Percentiles rank a stretch among this genome's conserved stretches.
These are phyloP conservation scores for Stratiomys singularior DNA, from an alignment of 2,888 invertebrate species.

Conservation along the genomic window DNA sequence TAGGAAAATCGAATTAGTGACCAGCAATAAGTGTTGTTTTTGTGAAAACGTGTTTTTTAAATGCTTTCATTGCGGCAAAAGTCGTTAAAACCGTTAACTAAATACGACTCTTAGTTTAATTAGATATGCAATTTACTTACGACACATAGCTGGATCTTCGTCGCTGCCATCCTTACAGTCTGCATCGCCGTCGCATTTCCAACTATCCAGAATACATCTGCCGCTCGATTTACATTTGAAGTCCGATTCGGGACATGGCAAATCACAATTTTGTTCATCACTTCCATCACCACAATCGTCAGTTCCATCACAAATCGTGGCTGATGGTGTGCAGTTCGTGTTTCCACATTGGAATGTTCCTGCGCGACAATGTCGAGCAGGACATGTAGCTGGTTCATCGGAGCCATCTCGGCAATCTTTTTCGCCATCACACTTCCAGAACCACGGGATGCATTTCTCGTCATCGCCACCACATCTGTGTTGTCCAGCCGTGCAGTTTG, in stretches of 20 bases:
- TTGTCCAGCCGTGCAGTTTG: constrained; percentile 87
- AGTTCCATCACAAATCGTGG: constrained; percentile 91
- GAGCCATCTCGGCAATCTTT: constrained; percentile 92
- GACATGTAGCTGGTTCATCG: constrained; percentile 88
- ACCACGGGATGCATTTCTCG: constrained; percentile 80
- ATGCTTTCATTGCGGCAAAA: no score
- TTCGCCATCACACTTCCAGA: constrained; percentile 90
- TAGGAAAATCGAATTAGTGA: constrained; percentile 13
- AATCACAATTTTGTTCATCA: constrained; percentile 86
- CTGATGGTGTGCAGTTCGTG: constrained; percentile 90
- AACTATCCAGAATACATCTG: constrained; percentile 86
- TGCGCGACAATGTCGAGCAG: constrained; percentile 83
- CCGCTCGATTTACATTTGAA: constrained; percentile 91
- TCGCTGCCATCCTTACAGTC: constrained; percentile 95
- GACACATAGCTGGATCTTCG: constrained; percentile 88
- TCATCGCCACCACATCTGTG: constrained; percentile 71
- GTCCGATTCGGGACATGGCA: constrained; percentile 87
- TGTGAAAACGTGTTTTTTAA: no score
- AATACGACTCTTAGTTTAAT: background rate
- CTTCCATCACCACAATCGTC: constrained; percentile 93
- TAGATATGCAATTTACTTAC: constrained; percentile 70
- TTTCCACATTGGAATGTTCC: constrained; percentile 96
- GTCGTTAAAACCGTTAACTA: no score
- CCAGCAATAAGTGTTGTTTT: background rate
- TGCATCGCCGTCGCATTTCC: constrained; percentile 95